Base-by-base conservation (phyloP, 2,797 vertebrate species). In the Microcaecilia unicolor region DNA sequence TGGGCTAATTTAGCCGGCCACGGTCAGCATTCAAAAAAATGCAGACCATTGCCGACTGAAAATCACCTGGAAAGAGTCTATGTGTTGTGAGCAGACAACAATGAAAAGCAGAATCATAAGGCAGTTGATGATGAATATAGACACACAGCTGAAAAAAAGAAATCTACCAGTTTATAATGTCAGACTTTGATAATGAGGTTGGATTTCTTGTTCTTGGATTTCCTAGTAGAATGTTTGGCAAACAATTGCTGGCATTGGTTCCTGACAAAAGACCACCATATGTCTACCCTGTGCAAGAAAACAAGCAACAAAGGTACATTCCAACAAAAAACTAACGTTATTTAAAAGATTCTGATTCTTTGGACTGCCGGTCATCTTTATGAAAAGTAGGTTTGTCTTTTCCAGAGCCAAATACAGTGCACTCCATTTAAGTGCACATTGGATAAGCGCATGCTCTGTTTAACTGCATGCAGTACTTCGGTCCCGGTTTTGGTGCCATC, bases 131-230 rank as follows among this genome's bases (percentile, higher is more conserved):
- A 30, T 3, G 36, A 22, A 28, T 43, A 46, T 45, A 24, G 39
- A 41, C 40, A 34, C 18, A 6, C 11, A 20, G 55, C 50, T 58
- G 52, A 28, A 53, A 64, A 49, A 39, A 58, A 48, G n/a, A n/a
- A 70, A 64, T 26, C 10, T 32, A 26, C 5, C 9, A 8, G 41
- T 53, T 44, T 10, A 15, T 59, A 57, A 48, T 25, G 60, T 48
- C 34, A 37, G 11, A 33, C 56, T 55, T 58, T 50, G 51, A 61
- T 64, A 53, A 51, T 45, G 28, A 35, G 36, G 35, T 36, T 59
- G 55, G 46, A 52, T 49, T 38, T 37, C 16, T 8, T 34, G 33
- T 17, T 59, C 22, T 19, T n/a, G n/a, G n/a, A n/a, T n/a, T 48
- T 30, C 29, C 9, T 10, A 37, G 41, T 4, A 43, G 52, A 29